Evolutionary conservation across 2,888 invertebrate genomes (phyloP), one percentile per base, ranked within the genome.

Genomic region (Cryptocephalus moraei): DNA sequence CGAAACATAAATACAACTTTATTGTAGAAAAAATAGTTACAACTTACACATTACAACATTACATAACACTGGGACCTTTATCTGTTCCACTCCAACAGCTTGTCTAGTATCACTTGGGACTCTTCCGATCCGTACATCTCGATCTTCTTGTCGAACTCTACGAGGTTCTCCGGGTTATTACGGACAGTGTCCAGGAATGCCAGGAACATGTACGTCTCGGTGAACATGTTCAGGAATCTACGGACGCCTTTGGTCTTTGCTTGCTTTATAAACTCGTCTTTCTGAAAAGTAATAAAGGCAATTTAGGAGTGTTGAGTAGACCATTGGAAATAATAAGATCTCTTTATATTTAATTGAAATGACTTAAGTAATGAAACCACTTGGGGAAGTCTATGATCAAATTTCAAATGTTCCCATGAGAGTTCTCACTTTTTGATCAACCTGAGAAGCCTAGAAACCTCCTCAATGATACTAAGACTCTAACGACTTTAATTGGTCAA

Each of bases 131-230:
- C 62, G 53, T 69, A 69, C 49, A 67, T 62, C 47, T 63, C 58
- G 44, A 68, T 68, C 53, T 68, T 62, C 50, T 62, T 66, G 53
- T 70, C 68, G 50, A 70, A 69, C 34, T 63, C 57, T n/a, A 58
- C 52, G 49, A 66, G 62, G 53, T 59, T 66, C 34, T 62, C 59
- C 0, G 66, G 61, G 54, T 68, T 62, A 33, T 55, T 55, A 8
- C 63, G 34, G 22, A 65, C 64, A n/a, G 63, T 75, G 55, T 81
- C 78, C 45, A 83, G 74, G 67, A 86, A 90, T 43, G 82, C 78
- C 51, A 82, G 79, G 67, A 91, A 91, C 86, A 91, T 88, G 1
- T 88, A 84, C 0, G 90, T 90, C 64, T 91, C 88, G 0, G 84
- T 80, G 69, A 91, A 91, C 90, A 90, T 91, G 56, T 88, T 86